These are phyloP conservation scores for Neotoxoptera formosana DNA, from an alignment of 1,140 invertebrate genomes.

Conservation along the genomic window DNA sequence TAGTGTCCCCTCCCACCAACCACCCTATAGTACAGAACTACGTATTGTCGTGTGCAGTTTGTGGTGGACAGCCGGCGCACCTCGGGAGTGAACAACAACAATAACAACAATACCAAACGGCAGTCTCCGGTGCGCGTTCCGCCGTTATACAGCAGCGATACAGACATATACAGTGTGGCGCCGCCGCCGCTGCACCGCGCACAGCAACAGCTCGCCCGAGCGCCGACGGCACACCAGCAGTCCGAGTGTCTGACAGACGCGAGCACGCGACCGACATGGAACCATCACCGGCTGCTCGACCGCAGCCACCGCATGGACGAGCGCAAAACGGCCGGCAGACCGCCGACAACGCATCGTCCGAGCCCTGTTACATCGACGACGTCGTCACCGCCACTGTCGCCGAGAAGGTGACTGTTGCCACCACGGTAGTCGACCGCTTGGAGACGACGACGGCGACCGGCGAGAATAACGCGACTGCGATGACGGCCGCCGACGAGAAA, in stretches of 20 bases:
- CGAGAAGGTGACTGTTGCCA: neutral
- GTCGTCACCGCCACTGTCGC: neutral
- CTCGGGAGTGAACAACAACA: neutral
- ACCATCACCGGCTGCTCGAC: neutral
- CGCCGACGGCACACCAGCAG: neutral
- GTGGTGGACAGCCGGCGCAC: neutral
- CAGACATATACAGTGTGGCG: neutral
- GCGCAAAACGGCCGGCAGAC: neutral
- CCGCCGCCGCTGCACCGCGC: neutral
- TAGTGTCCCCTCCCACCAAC: too few relatives aligned
- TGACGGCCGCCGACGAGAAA: neutral
- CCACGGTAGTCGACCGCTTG: neutral
- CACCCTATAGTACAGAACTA: neutral
- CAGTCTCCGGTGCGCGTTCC: neutral
- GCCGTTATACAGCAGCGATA: neutral
- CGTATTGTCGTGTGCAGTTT: neutral
- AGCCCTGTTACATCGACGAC: neutral
- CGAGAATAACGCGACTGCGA: neutral
- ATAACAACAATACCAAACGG: neutral
- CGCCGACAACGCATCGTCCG: neutral
- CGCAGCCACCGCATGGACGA: neutral
- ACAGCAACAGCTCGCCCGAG: neutral
- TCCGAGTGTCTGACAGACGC: neutral
- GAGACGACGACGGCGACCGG: neutral
- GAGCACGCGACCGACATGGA: conserved; percentile 22